phyloP scores from a whole-genome alignment of 53 echinoderm and acorn worm genomes.

The Holothuria scabra region DNA sequence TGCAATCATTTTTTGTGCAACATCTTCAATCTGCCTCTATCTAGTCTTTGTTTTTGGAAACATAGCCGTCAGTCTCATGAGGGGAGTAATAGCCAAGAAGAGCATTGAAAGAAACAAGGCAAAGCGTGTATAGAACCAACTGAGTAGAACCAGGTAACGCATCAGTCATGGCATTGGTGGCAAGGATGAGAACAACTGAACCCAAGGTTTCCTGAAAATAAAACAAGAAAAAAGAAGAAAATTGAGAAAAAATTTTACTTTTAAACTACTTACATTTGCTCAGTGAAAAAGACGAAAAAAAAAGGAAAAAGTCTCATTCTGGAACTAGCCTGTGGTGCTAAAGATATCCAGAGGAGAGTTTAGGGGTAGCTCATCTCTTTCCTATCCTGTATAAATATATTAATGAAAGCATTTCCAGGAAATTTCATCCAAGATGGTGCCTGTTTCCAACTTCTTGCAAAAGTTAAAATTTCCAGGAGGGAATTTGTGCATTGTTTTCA shows the following conservation, averaged over 20 bases:
- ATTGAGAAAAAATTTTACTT: neutral
- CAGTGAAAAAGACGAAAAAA: too few relatives aligned
- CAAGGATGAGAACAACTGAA: slow-evolving; percentile 45
- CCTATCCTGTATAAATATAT: too few relatives aligned
- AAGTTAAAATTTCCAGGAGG: too few relatives aligned
- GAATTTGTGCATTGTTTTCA: too few relatives aligned
- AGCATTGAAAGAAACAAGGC: slow-evolving; percentile 62
- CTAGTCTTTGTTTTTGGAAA: slow-evolving; percentile 25
- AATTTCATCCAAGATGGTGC: too few relatives aligned
- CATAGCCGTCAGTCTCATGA: slow-evolving; percentile 75
- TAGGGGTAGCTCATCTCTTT: too few relatives aligned
- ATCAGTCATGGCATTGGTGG: slow-evolving; percentile 44
- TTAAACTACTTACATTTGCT: neutral
- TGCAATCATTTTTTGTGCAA: neutral
- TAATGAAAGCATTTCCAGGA: too few relatives aligned
- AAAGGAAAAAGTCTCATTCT: too few relatives aligned
- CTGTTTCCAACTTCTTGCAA: too few relatives aligned
- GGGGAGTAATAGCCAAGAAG: slow-evolving; percentile 77
- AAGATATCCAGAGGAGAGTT: too few relatives aligned
- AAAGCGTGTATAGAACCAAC: slow-evolving; percentile 25
- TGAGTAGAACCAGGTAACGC: slow-evolving; percentile 48
- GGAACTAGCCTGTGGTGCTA: too few relatives aligned
- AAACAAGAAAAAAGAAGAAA: neutral
- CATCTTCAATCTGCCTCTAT: too few relatives aligned
- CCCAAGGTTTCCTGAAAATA: slow-evolving; percentile 4